Conservation (phyloP, 2,113 vertebrate species). For the Propithecus coquereli region DNA sequence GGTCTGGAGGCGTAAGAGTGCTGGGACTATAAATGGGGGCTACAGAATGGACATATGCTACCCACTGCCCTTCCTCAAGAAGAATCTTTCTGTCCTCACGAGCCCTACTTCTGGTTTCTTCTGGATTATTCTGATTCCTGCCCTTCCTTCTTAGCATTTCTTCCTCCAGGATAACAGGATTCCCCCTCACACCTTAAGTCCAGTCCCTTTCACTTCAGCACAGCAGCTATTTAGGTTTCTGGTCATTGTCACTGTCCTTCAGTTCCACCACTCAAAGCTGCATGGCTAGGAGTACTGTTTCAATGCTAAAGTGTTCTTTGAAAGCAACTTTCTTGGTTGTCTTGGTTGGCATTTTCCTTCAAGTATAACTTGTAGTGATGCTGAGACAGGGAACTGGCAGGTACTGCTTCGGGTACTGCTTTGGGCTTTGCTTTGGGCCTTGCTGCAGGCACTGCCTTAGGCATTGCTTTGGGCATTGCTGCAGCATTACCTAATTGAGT, state of each 20-base stretch:
- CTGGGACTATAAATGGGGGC: background rate
- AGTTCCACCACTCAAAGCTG: background rate
- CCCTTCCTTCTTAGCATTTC: background rate
- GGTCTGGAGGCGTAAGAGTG: background rate
- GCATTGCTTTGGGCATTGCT: no score
- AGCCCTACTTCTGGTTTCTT: background rate
- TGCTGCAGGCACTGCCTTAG: no score
- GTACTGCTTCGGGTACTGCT: no score
- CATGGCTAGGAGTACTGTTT: background rate
- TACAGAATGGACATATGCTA: background rate
- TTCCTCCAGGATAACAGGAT: background rate
- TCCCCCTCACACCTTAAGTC: background rate
- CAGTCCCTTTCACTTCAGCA: background rate
- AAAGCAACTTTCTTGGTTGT: background rate
- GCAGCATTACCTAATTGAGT: no score
- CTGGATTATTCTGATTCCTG: background rate
- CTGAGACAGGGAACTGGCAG: no score
- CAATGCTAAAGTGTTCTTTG: background rate
- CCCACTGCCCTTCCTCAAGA: background rate
- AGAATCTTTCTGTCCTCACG: background rate
- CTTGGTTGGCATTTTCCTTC: background rate
- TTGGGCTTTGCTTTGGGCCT: no score
- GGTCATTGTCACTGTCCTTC: background rate
- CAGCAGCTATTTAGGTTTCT: background rate
- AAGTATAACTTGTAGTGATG: background rate